Evolutionary conservation across 2,888 invertebrate genomes (phyloP), one percentile per base, ranked within the genome.

Genomic region (Chrysolina oricalcia): DNA sequence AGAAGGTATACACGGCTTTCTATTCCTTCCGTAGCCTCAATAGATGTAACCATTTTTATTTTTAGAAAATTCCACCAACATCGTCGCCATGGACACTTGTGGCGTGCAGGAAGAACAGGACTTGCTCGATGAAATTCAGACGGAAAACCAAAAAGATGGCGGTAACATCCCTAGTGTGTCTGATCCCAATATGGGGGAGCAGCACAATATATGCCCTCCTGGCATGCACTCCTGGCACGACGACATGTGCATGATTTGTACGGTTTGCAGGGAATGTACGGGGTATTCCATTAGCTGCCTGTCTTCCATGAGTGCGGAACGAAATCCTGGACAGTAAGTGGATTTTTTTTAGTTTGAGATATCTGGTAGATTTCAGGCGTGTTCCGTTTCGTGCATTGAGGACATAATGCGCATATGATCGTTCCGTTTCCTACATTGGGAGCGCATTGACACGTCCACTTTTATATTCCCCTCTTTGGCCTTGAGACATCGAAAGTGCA

Each of bases 261-360:
- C 95, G 1, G 91, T 96, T 72, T 98, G 98, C 86, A 92, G 95
- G 10, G 96, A 98, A 87, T 98, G 98, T 86, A 98, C 98, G 0
- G 98, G 98, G 2, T 97, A 97, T 87, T 96, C 96, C 66, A 93
- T 93, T 80, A 93, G 93, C 66, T 98, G 97, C 87, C 90, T 95
- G 65, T 88, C 87, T 74, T 93, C 94, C 71, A 92, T 93, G 84
- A 89, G 94, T 81, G 93, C 95, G 0, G 95, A 96, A 83, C 91
- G 97, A 79, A 92, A 95, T 86, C 94, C 96, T n/a, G 96, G 96
- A 87, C 93, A 95, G 96, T 96, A 88, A 93, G 96, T 93, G 64
- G 2, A 35, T 43, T n/a, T 35, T 27, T 15, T 0, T n/a, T 2
- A 15, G 6, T 35, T 35, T 35, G 35, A 35, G 35, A 35, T 35